These are phyloP conservation scores for Drosophila ironensis DNA, from an alignment of 1,140 invertebrate species.

Conservation along the genomic window DNA sequence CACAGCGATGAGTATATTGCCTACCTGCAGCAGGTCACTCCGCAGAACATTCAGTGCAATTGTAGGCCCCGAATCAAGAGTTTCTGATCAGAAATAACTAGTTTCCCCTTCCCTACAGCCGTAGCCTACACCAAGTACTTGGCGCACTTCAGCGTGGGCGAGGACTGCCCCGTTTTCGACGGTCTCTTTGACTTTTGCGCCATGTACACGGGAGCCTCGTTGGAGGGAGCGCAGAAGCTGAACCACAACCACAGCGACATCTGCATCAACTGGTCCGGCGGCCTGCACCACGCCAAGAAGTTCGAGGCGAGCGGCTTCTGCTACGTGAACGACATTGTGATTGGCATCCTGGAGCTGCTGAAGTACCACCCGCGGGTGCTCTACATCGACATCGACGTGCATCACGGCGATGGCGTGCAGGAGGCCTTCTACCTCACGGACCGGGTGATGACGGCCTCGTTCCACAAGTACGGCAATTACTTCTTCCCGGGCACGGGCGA, in stretches of 20 bases:
- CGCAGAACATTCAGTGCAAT: slow-evolving; percentile 90
- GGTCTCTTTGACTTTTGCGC: slow-evolving; percentile 99
- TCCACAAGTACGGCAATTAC: slow-evolving; percentile 99
- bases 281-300: slow-evolving; percentile 99
- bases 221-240: slow-evolving; percentile 96
- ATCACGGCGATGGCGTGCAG: slow-evolving; percentile 99
- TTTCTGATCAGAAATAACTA: no score
- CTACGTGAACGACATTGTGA: slow-evolving; percentile 96
- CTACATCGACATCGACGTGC: slow-evolving; percentile 99
- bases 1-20: slow-evolving; percentile 99
- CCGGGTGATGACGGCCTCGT: slow-evolving; percentile 99
- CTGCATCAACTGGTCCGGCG: slow-evolving; percentile 99
- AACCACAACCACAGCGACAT: slow-evolving; percentile 98
- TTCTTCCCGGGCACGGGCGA: slow-evolving; percentile 99
- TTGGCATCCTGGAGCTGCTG: slow-evolving; percentile 97
- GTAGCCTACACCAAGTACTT: slow-evolving; percentile 94
- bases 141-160: slow-evolving; percentile 97
- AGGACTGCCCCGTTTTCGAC: slow-evolving; percentile 99
- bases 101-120: slow-evolving; percentile 37
- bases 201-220: slow-evolving; percentile 97
- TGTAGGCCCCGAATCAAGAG: slow-evolving; percentile 82
- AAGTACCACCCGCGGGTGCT: slow-evolving; percentile 97
- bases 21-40: slow-evolving; percentile 97
- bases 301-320: slow-evolving; percentile 94
- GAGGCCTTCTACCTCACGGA: slow-evolving; percentile 99